Evolutionary conservation across 2,888 invertebrate genomes (phyloP).

Genomic region (Diogma glabrata): DNA sequence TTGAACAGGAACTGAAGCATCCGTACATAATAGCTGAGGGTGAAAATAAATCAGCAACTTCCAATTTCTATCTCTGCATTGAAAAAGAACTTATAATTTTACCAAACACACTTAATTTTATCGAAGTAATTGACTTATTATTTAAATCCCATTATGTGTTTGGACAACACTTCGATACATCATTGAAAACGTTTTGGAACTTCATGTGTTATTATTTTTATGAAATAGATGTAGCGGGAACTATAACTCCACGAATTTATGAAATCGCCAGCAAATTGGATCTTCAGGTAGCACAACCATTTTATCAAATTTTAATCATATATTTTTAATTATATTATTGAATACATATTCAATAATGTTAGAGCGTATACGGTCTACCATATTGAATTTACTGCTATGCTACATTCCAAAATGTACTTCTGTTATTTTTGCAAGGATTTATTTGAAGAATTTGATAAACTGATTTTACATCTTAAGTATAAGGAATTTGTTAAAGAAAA

Average conservation of each 20-base stretch:
- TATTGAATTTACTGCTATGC: too few species aligned
- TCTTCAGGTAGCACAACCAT: not conserved
- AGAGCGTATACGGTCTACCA: too few species aligned
- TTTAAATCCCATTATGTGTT: not conserved
- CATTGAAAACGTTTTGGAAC: too few species aligned
- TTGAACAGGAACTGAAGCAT: not conserved
- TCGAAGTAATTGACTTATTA: not conserved
- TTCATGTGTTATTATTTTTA: too few species aligned
- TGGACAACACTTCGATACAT: too few species aligned
- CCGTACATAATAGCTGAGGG: not conserved
- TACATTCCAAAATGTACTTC: not conserved
- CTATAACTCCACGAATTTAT: not conserved
- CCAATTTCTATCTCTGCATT: not conserved
- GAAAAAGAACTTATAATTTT: not conserved
- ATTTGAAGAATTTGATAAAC: not conserved
- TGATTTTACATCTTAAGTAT: not conserved
- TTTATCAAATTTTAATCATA: not conserved
- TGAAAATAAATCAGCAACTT: not conserved
- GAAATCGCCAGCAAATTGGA: not conserved
- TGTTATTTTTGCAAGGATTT: not conserved
- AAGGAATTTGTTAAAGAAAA: not conserved
- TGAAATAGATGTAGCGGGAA: not conserved
- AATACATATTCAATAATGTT: too few species aligned
- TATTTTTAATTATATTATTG: not conserved
- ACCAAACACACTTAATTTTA: not conserved